Evolutionary conservation across 23 tunicate genomes (phyloP).

Genomic region (Trididemnum clinides): DNA sequence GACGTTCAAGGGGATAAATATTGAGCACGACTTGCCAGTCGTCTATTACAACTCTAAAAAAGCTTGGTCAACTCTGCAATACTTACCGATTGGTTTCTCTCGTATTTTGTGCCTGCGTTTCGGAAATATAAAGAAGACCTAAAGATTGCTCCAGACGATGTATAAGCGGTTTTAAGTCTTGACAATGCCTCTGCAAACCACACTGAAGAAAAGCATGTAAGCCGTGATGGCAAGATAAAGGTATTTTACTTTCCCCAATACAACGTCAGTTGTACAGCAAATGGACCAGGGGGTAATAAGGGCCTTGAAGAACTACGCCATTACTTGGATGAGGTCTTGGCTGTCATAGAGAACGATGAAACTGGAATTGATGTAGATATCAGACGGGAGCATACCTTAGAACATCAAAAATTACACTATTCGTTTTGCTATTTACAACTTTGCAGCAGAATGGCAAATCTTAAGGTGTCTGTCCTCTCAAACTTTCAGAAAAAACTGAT

Average conservation of each 20-base stretch:
- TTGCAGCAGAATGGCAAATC: background rate
- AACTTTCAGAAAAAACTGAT: constrained; percentile 24
- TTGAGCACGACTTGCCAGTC: constrained; percentile 19
- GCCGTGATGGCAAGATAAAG: constrained; percentile 9
- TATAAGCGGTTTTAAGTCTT: background rate
- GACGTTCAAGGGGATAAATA: background rate
- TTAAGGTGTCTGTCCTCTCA: background rate
- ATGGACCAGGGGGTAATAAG: constrained; percentile 9
- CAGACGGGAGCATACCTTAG: constrained; percentile 9
- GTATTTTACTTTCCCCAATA: background rate
- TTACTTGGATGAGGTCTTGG: constrained; percentile 9
- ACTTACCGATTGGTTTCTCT: too few species aligned
- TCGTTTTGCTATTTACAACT: constrained; percentile 7
- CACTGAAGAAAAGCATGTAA: too few species aligned
- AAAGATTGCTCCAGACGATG: too few species aligned
- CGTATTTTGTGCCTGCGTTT: constrained; percentile 26
- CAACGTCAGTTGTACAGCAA: background rate
- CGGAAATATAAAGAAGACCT: constrained; percentile 12
- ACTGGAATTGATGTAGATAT: background rate
- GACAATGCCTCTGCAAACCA: constrained; percentile 4
- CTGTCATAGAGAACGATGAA: constrained; percentile 13
- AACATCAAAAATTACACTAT: too few species aligned
- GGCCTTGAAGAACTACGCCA: background rate
- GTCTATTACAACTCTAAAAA: constrained; percentile 4
- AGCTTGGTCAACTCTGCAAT: constrained; percentile 7